Percentiles rank a stretch among this genome's conserved stretches.
phyloP scores from a whole-genome alignment of 1,140 invertebrate species.

The Chymomyza costata region DNA sequence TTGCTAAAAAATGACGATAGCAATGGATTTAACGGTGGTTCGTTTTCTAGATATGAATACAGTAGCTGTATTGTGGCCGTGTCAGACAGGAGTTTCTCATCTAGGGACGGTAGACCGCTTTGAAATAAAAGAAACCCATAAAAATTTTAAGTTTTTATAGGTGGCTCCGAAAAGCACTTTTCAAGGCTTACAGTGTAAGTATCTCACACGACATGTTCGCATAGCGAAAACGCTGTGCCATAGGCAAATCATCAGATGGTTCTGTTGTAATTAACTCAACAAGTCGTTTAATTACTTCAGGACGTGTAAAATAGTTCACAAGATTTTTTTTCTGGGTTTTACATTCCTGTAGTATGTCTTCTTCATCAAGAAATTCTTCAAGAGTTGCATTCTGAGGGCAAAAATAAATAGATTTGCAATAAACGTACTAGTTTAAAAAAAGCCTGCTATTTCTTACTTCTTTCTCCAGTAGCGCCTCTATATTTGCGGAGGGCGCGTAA shows the following conservation, averaged over 20 bases:
- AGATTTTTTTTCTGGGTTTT: slow-evolving; percentile 94
- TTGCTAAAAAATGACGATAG: slow-evolving; percentile 97
- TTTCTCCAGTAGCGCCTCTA: slow-evolving; percentile 85
- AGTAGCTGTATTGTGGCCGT: slow-evolving; percentile 86
- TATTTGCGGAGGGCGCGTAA: slow-evolving; percentile 82
- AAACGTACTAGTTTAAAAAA: too few species aligned
- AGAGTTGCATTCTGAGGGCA: slow-evolving; percentile 88
- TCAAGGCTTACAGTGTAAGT: slow-evolving; percentile 79
- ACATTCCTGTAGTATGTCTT: slow-evolving; percentile 96
- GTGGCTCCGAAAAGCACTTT: slow-evolving; percentile 14
- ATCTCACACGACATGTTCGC: slow-evolving; percentile 96
- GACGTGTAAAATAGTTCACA: slow-evolving; percentile 88
- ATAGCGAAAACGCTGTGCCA: slow-evolving; percentile 90
- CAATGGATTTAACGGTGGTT: slow-evolving; percentile 92
- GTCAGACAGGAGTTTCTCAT: slow-evolving; percentile 89
- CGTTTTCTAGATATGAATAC: slow-evolving; percentile 91
- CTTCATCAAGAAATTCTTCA: slow-evolving; percentile 92
- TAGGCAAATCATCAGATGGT: slow-evolving; percentile 85
- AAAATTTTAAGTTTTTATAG: background rate
- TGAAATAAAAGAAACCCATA: slow-evolving; percentile 3
- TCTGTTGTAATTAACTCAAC: slow-evolving; percentile 90
- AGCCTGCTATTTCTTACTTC: slow-evolving; percentile 78
- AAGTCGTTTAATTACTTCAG: slow-evolving; percentile 89
- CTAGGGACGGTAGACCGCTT: slow-evolving; percentile 88
- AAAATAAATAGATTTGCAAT: slow-evolving; percentile 4